These are phyloP conservation scores for Antennarius striatus DNA, from an alignment of 2,113 vertebrate genomes.

Conservation along the genomic window DNA sequence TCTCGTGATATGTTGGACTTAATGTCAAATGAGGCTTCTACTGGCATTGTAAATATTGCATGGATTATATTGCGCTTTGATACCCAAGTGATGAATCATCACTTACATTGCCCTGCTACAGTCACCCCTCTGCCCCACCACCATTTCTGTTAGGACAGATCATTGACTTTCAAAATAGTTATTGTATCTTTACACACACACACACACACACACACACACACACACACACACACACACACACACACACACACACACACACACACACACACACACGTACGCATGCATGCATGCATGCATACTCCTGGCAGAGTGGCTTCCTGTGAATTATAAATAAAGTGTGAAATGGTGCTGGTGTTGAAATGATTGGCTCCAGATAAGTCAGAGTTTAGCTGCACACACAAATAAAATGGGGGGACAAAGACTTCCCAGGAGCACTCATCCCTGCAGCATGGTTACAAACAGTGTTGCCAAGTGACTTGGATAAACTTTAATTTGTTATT, in stretches of 20 bases:
- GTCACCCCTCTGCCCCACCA: no score
- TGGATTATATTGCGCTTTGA: slow-evolving; percentile 6
- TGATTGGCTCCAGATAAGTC: slow-evolving; percentile 48
- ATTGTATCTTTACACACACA: slow-evolving; percentile 30
- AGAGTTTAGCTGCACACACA: slow-evolving; percentile 57
- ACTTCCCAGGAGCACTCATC: slow-evolving; percentile 39
- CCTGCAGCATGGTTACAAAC: slow-evolving; percentile 45
- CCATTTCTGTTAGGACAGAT: slow-evolving; percentile 8
- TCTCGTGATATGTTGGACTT: slow-evolving; percentile 47
- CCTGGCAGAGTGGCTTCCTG: slow-evolving; percentile 22
- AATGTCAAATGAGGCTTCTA: slow-evolving; percentile 43
- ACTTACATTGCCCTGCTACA: no score
- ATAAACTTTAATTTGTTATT: slow-evolving; percentile 44
- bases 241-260: not conserved
- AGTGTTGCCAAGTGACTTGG: slow-evolving; percentile 59
- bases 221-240: not conserved
- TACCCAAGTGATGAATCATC: no score
- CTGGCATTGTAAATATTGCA: slow-evolving; percentile 46
- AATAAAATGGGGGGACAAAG: slow-evolving; percentile 58
- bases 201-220: not conserved
- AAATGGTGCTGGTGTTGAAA: slow-evolving; percentile 41
- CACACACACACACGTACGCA: not conserved
- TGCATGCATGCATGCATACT: slow-evolving; percentile 6
- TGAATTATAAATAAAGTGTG: slow-evolving; percentile 55
- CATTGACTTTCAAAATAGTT: slow-evolving; percentile 43